Base-by-base conservation (phyloP, 2,888 invertebrate species). In the Hofmannophila pseudospretella region DNA sequence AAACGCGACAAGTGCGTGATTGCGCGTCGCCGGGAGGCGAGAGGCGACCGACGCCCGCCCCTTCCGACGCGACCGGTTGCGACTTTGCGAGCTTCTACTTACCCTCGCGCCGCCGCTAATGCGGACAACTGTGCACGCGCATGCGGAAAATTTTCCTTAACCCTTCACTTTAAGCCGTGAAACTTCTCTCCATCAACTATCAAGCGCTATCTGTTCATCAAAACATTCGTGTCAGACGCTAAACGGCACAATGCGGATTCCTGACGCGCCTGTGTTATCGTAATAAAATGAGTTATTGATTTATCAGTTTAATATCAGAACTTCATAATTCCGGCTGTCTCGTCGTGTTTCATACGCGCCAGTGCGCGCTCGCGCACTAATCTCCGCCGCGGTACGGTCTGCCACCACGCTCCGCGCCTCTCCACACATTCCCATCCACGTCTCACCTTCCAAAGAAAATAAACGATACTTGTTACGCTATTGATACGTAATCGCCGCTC, bases 1-100 rank as follows among this genome's bases (percentile, higher is more conserved):
- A 85, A 86, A 79, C 67, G 76, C 81, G 80, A 79, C 82, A 81
- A 81, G 81, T 80, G 70, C 72, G 27, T 73, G 80, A 80, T 82
- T 78, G 75, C 78, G 16, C 16, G 3, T 16, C 16, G 16, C 16
- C 16, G 58, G 63, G 51, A 26, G 51, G 51, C 48, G 51, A 47
- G 3, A n/a, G n/a, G n/a, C n/a, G n/a, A n/a, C n/a, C 59, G 65
- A 62, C 61, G 58, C 62, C 69, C 78, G 75, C 78, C 77, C 76
- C 70, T 75, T 76, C 73, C 74, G 68, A 69, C 64, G 51, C 65
- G 67, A 78, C 81, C 77, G 76, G 81, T 79, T 70, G 60, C 47
- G 46, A 61, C 68, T 69, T 79, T 70, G 60, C 47, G 46, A 61
- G 68, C 70, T 74, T 71, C 70, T 72, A 73, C 69, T 67, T 60